These are phyloP conservation scores for Limnephilus rhombicus DNA, from an alignment of 2,888 invertebrate genomes.

Conservation along the genomic window DNA sequence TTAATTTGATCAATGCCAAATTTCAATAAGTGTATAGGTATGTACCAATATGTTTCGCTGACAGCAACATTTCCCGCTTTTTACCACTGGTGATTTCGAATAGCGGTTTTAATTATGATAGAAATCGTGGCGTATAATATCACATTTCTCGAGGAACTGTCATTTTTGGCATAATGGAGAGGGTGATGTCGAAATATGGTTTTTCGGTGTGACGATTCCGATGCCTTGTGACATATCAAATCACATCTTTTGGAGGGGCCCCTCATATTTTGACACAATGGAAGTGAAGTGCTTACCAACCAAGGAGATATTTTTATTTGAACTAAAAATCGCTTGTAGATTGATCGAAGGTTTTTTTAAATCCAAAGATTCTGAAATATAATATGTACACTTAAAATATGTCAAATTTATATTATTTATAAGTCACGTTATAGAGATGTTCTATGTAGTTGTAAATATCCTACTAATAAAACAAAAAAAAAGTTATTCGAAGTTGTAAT, in stretches of 20 bases:
- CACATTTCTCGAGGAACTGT: neutral
- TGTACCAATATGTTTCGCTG: neutral
- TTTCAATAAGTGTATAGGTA: too few relatives aligned
- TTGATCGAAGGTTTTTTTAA: neutral
- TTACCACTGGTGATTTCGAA: neutral
- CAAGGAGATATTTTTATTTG: neutral
- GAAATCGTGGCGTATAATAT: neutral
- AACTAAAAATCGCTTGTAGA: neutral
- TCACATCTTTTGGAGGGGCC: neutral
- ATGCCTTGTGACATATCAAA: neutral
- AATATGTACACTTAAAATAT: too few relatives aligned
- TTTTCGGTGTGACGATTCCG: neutral
- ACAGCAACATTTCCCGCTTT: neutral
- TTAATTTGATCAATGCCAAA: too few relatives aligned
- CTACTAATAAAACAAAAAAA: too few relatives aligned
- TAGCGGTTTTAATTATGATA: neutral
- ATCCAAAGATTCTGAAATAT: too few relatives aligned
- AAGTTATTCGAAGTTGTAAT: too few relatives aligned
- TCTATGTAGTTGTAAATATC: too few relatives aligned
- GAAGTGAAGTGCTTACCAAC: neutral
- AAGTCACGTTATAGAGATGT: too few relatives aligned
- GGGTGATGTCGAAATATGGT: neutral
- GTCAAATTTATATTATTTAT: too few relatives aligned
- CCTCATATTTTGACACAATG: neutral
- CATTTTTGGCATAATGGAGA: neutral